These are phyloP conservation scores for Acanthisitta chloris DNA, from an alignment of 2,113 vertebrate genomes.

Conservation along the genomic window DNA sequence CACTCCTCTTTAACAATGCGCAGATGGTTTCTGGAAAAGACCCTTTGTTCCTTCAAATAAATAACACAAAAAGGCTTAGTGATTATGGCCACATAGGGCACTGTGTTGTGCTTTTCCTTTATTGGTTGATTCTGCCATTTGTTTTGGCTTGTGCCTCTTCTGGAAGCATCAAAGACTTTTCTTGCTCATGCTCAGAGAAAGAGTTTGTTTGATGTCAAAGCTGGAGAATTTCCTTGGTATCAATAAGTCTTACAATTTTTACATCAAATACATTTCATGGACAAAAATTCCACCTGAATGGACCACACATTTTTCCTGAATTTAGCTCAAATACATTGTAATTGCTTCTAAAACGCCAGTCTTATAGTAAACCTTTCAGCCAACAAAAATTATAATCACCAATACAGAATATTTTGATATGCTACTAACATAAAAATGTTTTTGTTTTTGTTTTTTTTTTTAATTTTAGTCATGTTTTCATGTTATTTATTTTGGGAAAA, in stretches of 20 bases:
- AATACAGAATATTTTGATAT: background rate
- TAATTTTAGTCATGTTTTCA: background rate
- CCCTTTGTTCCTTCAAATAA: slow-evolving; percentile 5
- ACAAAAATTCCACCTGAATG: background rate
- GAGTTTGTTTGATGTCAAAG: slow-evolving; percentile 5
- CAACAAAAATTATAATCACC: background rate
- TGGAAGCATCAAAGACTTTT: background rate
- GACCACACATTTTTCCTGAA: background rate
- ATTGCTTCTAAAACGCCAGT: background rate
- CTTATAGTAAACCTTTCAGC: background rate
- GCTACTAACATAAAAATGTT: background rate
- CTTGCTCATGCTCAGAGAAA: background rate
- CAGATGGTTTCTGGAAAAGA: slow-evolving; percentile 42
- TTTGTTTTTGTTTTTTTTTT: too few species aligned
- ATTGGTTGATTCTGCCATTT: background rate
- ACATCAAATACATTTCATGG: background rate
- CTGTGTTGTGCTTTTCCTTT: background rate
- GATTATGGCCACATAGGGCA: background rate
- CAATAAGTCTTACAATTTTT: background rate
- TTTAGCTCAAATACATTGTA: background rate
- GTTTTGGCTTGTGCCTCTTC: background rate
- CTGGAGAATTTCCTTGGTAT: slow-evolving; percentile 22
- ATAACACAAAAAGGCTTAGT: background rate
- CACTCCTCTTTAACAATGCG: background rate
- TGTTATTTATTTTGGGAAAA: background rate